phyloP scores from a whole-genome alignment of 2,113 vertebrate genomes.

The Nibea albiflora region DNA sequence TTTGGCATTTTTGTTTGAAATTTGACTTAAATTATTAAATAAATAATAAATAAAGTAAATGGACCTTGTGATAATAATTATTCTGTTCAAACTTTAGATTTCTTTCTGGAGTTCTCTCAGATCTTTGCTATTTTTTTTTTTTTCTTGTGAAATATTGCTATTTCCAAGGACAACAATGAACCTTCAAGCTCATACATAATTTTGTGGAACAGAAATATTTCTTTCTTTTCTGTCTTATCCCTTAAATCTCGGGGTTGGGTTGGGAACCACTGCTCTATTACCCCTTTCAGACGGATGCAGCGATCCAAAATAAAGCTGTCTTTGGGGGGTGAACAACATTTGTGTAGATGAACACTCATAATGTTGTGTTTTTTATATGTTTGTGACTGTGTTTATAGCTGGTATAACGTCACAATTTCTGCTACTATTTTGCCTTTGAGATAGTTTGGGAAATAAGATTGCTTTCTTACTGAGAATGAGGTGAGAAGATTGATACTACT shows the following conservation, averaged over 20 bases:
- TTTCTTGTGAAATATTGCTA: not conserved
- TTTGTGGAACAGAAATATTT: not conserved
- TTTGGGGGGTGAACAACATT: not conserved
- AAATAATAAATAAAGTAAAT: not conserved
- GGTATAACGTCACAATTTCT: not conserved
- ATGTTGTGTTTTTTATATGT: not conserved
- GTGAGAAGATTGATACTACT: not conserved
- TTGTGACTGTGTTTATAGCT: not conserved
- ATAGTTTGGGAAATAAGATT: not conserved
- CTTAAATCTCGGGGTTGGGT: not conserved
- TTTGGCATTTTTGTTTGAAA: not conserved
- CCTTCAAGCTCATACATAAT: not conserved
- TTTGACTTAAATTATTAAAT: not conserved
- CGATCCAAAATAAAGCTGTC: conserved; percentile 17
- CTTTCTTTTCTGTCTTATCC: conserved; percentile 13
- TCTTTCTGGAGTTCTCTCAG: not conserved
- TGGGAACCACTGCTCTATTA: conserved; percentile 14
- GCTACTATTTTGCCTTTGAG: not conserved
- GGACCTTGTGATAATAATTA: conserved; percentile 5
- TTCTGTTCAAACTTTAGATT: not conserved
- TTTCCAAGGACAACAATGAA: not conserved
- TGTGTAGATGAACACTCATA: not conserved
- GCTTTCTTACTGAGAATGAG: not conserved
- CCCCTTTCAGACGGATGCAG: not conserved
- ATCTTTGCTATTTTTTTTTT: not conserved